Base-by-base conservation (phyloP, 1,140 invertebrate species). In the Leptopilina boulardi region DNA sequence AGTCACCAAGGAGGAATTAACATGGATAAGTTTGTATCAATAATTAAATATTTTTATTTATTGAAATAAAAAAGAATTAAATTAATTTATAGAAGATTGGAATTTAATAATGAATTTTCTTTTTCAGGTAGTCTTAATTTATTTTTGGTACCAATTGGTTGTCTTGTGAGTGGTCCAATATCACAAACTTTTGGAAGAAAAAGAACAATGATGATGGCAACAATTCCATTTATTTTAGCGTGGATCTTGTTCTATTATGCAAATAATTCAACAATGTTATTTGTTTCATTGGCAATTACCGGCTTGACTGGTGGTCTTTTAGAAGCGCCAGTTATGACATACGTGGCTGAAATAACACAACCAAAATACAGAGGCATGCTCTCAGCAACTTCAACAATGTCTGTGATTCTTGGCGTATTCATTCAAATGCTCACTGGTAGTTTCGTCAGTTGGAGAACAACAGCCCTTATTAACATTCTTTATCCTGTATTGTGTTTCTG, bases 241-340 rank as follows among this genome's bases (percentile, higher is more conserved):
- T 96, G 95, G 95, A 54, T 96, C 2, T 79, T 96, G 6, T 95
- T 95, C 82, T 88, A 95, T 83, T 95, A 93, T 80, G 88, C 95
- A 0, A 92, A 86, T 2, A 91, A 88, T 71, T 91, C 93, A 0
- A 89, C 87, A 26, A 93, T 94, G 85, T 89, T 96, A 13, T 96
- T 95, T 86, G 79, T 92, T 1, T 94, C 94, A 11, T 88, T 96
- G 41, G 91, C 93, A 73, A 89, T 96, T 56, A 94, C 94, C 15
- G 95, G 95, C 8, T 79, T 96, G 1, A 93, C 93, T 3, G 95
- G 95, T 71, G 95, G 95, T 70, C 87, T 96, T 0, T 89, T 96
- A 54, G 95, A 96, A 89, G 95, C 95, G 76, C 95, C 95, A 3
- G 95, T 96, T 90, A 88, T 96, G 80, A 96, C 95, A 0, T 96